Percentiles rank a stretch among this genome's conserved stretches.
These are phyloP conservation scores for Dryomyza anilis DNA, from an alignment of 2,888 invertebrate genomes.

Conservation along the genomic window DNA sequence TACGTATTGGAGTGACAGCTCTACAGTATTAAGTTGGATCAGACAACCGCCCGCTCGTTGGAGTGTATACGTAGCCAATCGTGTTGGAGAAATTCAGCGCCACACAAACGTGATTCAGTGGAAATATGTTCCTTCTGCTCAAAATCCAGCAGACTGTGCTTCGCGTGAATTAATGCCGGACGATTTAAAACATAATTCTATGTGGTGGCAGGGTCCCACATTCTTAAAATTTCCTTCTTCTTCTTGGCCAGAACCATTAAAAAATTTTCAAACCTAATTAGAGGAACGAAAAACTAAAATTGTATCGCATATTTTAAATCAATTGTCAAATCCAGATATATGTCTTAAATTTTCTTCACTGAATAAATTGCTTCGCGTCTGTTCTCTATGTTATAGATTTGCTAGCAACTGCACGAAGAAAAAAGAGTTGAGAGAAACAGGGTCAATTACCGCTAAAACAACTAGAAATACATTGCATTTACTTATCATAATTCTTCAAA, in stretches of 20 bases:
- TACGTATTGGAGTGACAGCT: conserved; percentile 26
- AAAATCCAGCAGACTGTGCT: conserved; percentile 4
- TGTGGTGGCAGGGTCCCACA: conserved; percentile 1
- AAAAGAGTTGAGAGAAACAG: conserved; percentile 33
- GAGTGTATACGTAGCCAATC: conserved; percentile 17
- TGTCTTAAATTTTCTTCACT: not conserved
- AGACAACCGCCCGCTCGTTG: conserved; percentile 18
- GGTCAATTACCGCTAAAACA: conserved; percentile 11
- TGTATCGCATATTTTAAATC: not conserved
- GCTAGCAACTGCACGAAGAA: not conserved
- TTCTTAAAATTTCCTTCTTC: not conserved
- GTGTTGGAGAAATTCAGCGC: conserved; percentile 11
- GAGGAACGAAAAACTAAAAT: conserved; percentile 1
- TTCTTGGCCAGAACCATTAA: not conserved
- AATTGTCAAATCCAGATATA: not conserved
- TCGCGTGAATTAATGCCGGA: not conserved
- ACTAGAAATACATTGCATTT: not conserved
- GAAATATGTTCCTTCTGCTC: not conserved
- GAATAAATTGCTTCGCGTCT: not conserved
- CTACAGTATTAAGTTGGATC: conserved; percentile 24
- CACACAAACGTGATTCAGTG: not conserved
- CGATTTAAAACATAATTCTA: not conserved
- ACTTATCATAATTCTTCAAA: conserved; percentile 8
- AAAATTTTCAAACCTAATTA: not conserved
- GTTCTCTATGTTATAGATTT: not conserved